Evolutionary conservation across 2,888 invertebrate species (phyloP).

Genomic region (Didymodactylos carnosus): DNA sequence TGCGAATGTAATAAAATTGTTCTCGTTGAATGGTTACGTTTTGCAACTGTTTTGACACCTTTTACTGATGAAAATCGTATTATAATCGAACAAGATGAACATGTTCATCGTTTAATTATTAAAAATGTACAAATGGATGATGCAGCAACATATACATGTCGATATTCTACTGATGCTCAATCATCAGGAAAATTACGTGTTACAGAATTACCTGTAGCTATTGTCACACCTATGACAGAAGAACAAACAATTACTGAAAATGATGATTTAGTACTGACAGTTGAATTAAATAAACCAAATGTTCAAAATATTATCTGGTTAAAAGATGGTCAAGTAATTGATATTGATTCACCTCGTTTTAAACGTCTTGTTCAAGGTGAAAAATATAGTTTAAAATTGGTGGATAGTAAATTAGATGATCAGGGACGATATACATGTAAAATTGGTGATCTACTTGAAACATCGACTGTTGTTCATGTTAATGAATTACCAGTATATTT

Average conservation of each 20-base stretch:
- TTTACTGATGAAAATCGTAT: not conserved
- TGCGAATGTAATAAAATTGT: slow-evolving; percentile 12
- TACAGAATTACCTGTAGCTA: slow-evolving; percentile 1
- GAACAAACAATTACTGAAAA: not conserved
- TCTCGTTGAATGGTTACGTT: not conserved
- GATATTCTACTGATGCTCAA: not conserved
- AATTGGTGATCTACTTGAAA: not conserved
- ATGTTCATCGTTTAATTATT: slow-evolving; percentile 6
- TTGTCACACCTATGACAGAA: not conserved
- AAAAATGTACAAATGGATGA: slow-evolving; percentile 10
- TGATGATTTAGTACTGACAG: not conserved
- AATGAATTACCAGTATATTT: not conserved
- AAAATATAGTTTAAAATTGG: not conserved
- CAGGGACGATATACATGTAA: not conserved
- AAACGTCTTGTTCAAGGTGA: not conserved
- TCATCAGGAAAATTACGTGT: slow-evolving; percentile 6
- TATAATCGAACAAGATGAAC: slow-evolving; percentile 1
- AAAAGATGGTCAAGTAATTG: not conserved
- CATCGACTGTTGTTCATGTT: not conserved
- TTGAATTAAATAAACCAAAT: slow-evolving; percentile 10
- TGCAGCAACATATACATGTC: slow-evolving; percentile 1
- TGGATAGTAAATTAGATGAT: not conserved
- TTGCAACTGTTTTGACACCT: not conserved
- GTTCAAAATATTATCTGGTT: not conserved
- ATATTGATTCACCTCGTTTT: not conserved